A percentile compares a stretch with the other conserved stretches of the same genome.
Conservation (phyloP, 1,140 invertebrate species). For the Drosophila repletoides region DNA sequence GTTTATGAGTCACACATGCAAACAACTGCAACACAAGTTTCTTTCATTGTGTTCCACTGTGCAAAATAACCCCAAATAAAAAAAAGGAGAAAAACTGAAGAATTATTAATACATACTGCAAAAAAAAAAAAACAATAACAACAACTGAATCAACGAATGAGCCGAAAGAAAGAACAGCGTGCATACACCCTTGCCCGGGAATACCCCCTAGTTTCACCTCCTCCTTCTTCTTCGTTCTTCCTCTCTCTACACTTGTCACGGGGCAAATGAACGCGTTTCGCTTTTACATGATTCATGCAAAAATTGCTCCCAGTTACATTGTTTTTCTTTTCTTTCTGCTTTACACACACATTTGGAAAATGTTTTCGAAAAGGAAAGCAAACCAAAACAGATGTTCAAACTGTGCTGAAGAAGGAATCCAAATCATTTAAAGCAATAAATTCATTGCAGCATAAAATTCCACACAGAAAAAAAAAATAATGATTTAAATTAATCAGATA, state of each 20-base stretch:
- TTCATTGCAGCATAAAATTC: no score
- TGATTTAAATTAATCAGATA: no score
- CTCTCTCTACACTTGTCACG: constrained; percentile 12
- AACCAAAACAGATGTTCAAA: constrained; percentile 5
- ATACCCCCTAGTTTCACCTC: background rate
- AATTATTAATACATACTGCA: constrained; percentile 33
- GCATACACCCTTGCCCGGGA: background rate
- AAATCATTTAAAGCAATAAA: no score
- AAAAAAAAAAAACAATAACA: constrained; percentile 11
- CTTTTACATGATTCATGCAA: constrained; percentile 1
- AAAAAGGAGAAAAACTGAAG: constrained; percentile 3
- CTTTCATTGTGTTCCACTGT: constrained; percentile 26
- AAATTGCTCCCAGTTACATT: background rate
- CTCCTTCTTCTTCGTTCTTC: background rate
- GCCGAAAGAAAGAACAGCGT: background rate
- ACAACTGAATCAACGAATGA: background rate
- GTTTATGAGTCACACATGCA: no score
- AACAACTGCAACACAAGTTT: constrained; percentile 5
- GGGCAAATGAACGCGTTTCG: constrained; percentile 17
- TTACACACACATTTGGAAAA: constrained; percentile 9
- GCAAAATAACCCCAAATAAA: background rate
- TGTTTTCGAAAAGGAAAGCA: constrained; percentile 22
- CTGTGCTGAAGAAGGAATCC: no score
- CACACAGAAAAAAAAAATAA: no score
- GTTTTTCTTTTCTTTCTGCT: constrained; percentile 14